These are phyloP conservation scores for Apistogramma diplotaenia DNA, from an alignment of 2,113 vertebrate genomes.

Conservation along the genomic window DNA sequence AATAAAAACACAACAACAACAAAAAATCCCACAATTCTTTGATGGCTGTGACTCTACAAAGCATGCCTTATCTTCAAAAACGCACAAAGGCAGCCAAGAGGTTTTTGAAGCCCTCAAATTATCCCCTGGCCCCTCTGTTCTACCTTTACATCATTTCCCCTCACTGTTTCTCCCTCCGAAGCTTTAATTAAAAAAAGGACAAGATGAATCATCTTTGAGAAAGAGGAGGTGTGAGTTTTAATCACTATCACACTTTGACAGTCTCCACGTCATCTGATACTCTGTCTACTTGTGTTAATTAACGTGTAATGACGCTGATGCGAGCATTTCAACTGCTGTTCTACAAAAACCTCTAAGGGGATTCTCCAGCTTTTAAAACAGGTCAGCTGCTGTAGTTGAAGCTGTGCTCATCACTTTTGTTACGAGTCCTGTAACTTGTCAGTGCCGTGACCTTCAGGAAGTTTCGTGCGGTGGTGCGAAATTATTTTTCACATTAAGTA, in stretches of 20 bases:
- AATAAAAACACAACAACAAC: background rate
- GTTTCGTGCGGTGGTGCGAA: background rate
- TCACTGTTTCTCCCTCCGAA: slow-evolving; percentile 4
- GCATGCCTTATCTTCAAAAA: slow-evolving; percentile 32
- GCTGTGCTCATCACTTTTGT: slow-evolving; percentile 16
- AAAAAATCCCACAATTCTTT: background rate
- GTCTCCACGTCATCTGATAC: slow-evolving; percentile 21
- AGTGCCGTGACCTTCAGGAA: slow-evolving; percentile 17
- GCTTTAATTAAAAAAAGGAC: slow-evolving; percentile 7
- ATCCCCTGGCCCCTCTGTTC: slow-evolving; percentile 3
- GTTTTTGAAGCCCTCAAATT: slow-evolving; percentile 28
- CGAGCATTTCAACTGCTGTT: slow-evolving; percentile 37
- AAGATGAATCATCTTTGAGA: slow-evolving; percentile 23
- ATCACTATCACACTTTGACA: slow-evolving; percentile 22
- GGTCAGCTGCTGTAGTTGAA: background rate
- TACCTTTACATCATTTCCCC: slow-evolving; percentile 7
- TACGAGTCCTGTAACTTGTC: background rate
- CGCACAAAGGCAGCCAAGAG: slow-evolving; percentile 13
- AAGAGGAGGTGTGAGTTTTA: slow-evolving; percentile 22
- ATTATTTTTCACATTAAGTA: slow-evolving; percentile 1
- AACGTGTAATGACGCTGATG: slow-evolving; percentile 46
- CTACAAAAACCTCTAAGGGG: background rate
- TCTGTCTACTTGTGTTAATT: slow-evolving; percentile 30
- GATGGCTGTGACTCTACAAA: slow-evolving; percentile 25
- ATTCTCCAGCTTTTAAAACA: background rate